Base-by-base conservation (phyloP, 2,797 vertebrate species). In the Molossus alvarezi region DNA sequence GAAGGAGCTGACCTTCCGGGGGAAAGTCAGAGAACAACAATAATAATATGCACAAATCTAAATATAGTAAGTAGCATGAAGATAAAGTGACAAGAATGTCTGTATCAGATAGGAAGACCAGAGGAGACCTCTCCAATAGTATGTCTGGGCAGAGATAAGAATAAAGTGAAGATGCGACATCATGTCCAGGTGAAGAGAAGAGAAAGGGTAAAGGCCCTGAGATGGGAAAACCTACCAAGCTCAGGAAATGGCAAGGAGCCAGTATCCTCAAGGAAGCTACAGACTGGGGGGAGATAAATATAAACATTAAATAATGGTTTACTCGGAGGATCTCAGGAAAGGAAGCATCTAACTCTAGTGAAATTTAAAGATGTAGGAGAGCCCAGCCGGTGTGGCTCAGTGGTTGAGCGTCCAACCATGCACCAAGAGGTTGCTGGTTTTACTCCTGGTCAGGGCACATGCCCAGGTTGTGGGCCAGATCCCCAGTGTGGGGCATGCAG, bases 361-460 rank as follows among this genome's bases (percentile, higher is more conserved):
- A 90, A 89, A 84, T 20, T 73, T 11, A 88, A 88, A 94, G 67
- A 62, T 25, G 23, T 29, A 69, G 73, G 37, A 77, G 41, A 45
- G 41, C 41, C 41, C 41, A 45, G 41, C 41, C 41, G 41, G 4
- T 45, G 41, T 45, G 41, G 41, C 6, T 45, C 5, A 6, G 41
- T 45, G 41, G 41, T 45, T 45, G 41, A 6, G 41, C 41, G 6
- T 45, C 41, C 5, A 45, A 5, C 41, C 41, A 45, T 45, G 41
- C 41, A 45, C 41, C 41, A 45, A 6, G 41, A 45, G 41, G 41
- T 45, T 6, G 4, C 41, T 6, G 41, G 41, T 45, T 45, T 45
- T 3, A 45, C 4, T 45, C 41, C 41, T 4, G 41, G 41, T 45
- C 41, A 45, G 33, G 33, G 33, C 33, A 33, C 33, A 33, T 33